A percentile compares a stretch with the other conserved stretches of the same genome.
These are phyloP conservation scores for Diplosoma virens DNA, from an alignment of 23 tunicate genomes.

Conservation along the genomic window DNA sequence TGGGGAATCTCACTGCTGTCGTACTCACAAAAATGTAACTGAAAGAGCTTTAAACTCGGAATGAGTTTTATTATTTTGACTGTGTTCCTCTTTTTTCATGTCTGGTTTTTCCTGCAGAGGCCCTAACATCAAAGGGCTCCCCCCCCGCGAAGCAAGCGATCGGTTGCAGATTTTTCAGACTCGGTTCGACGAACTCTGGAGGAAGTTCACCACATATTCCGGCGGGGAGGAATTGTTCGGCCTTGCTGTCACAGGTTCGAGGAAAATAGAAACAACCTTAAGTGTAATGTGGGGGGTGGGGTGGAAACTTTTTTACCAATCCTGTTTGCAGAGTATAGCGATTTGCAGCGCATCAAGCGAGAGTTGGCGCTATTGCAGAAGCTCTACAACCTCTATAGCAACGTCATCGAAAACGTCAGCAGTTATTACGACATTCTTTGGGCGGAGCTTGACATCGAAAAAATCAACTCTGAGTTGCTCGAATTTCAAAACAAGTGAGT, in stretches of 20 bases:
- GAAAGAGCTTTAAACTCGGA: too few species aligned
- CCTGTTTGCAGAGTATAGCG: slow-evolving; percentile 46
- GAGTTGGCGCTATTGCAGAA: slow-evolving; percentile 78
- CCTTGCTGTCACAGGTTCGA: slow-evolving; percentile 64
- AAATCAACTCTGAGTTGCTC: slow-evolving; percentile 70
- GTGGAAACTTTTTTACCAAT: neutral
- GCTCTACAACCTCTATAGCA: slow-evolving; percentile 75
- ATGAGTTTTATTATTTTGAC: too few species aligned
- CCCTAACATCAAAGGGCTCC: slow-evolving; percentile 71
- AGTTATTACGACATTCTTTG: slow-evolving; percentile 90
- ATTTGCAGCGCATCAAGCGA: slow-evolving; percentile 72
- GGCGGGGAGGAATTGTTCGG: slow-evolving; percentile 94
- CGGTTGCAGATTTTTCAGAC: slow-evolving; percentile 76
- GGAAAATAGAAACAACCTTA: neutral
- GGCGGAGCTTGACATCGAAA: slow-evolving; percentile 84
- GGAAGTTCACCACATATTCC: slow-evolving; percentile 71
- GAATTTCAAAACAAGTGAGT: slow-evolving; percentile 81
- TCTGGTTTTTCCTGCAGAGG: slow-evolving; percentile 52
- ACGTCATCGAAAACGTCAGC: slow-evolving; percentile 67
- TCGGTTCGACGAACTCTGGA: slow-evolving; percentile 84
- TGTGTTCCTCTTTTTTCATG: too few species aligned
- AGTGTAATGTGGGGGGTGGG: neutral
- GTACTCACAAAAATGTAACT: too few species aligned
- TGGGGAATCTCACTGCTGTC: neutral
- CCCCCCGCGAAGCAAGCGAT: slow-evolving; percentile 83